Conservation (phyloP, 2,113 vertebrate genomes). For the Emberiza fucata region DNA sequence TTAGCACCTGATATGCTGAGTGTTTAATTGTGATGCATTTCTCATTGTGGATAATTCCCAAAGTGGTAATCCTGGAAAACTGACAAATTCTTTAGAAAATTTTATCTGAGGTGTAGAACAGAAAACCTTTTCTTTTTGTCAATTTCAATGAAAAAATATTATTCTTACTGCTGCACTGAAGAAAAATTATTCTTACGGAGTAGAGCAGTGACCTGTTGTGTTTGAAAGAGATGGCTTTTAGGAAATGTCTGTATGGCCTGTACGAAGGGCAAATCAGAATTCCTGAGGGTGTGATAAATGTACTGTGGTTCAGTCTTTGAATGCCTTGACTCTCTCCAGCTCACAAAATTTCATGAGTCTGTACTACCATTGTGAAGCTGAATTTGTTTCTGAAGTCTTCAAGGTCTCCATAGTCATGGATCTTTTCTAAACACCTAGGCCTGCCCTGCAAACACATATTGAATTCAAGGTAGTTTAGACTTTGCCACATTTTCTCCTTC, state of each 20-base stretch:
- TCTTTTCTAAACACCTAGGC: not conserved
- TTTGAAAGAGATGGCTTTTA: not conserved
- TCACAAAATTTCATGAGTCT: not conserved
- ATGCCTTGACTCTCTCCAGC: not conserved
- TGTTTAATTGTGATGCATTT: not conserved
- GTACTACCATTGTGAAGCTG: not conserved
- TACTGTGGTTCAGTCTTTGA: not conserved
- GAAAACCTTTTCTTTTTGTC: not conserved
- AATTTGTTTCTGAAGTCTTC: not conserved
- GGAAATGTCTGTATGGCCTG: not conserved
- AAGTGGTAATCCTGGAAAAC: not conserved
- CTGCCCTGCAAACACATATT: not conserved
- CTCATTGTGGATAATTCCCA: not conserved
- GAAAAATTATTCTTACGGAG: not conserved
- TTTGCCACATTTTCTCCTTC: not conserved
- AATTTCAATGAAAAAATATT: not conserved
- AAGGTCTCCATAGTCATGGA: not conserved
- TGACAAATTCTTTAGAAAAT: not conserved
- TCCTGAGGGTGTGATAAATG: rapidly evolving
- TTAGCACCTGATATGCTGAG: not conserved
- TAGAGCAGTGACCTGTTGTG: not conserved
- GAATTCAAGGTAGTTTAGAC: not conserved
- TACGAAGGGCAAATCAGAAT: not conserved
- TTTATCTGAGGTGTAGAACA: not conserved
- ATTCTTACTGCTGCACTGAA: not conserved